Percentiles rank a stretch among this genome's conserved stretches.
These are phyloP conservation scores for Bedellia somnulentella DNA, from an alignment of 2,888 invertebrate genomes.

Conservation along the genomic window DNA sequence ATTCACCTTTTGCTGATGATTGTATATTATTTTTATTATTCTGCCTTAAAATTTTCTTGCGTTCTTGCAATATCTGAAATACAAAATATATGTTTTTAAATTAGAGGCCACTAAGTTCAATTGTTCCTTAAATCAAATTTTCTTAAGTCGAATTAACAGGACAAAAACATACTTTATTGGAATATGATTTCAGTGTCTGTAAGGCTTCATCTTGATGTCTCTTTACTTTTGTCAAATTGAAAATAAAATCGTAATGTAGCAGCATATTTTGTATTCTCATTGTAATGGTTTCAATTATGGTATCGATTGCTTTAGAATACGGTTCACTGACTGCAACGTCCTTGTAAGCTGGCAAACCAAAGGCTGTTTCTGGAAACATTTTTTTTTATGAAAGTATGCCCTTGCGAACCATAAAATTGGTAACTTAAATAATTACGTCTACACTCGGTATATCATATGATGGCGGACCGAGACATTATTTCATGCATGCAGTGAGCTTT, in stretches of 20 bases:
- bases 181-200: slow-evolving; percentile 15
- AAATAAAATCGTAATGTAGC: slow-evolving; percentile 16
- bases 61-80: too few species aligned
- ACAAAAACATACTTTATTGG: slow-evolving; percentile 16
- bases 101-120: too few species aligned
- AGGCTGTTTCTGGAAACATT: slow-evolving; percentile 18
- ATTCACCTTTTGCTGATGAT: too few species aligned
- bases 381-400: too few species aligned
- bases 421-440: too few species aligned
- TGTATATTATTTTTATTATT: neutral
- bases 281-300: slow-evolving; percentile 12
- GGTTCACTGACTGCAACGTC: slow-evolving; percentile 15
- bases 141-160: too few species aligned
- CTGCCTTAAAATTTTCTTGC: too few species aligned
- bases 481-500: too few species aligned
- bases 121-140: too few species aligned
- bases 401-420: too few species aligned
- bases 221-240: slow-evolving; percentile 14
- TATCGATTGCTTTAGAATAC: slow-evolving; percentile 16
- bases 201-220: slow-evolving; percentile 14
- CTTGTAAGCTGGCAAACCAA: slow-evolving; percentile 14
- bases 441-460: too few species aligned
- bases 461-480: too few species aligned
- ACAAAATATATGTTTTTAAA: neutral
- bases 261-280: slow-evolving; percentile 10